phyloP scores from a whole-genome alignment of 2,888 invertebrate species.

The Keiferia lycopersicella region DNA sequence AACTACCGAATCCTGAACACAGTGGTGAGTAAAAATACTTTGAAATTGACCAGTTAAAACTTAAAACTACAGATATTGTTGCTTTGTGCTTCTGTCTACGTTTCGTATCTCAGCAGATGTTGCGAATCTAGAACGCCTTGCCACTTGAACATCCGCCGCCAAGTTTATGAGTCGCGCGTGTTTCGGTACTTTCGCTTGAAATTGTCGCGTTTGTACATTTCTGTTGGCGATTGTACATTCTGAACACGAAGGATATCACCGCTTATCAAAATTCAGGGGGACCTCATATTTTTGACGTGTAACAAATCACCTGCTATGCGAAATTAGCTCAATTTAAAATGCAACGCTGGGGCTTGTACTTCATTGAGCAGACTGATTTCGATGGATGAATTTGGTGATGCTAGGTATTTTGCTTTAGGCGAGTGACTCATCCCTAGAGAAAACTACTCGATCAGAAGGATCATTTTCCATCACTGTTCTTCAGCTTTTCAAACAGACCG shows the following conservation, averaged over 20 bases:
- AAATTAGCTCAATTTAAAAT: conserved; percentile 27
- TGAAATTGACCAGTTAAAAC: too few species aligned
- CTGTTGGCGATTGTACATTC: conserved; percentile 10
- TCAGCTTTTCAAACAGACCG: not conserved
- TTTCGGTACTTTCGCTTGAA: conserved; percentile 17
- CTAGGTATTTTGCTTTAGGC: too few species aligned
- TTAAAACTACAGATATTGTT: not conserved
- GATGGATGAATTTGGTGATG: not conserved
- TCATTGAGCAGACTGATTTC: not conserved
- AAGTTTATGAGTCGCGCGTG: conserved; percentile 3
- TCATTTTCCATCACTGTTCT: not conserved
- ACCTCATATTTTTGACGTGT: conserved; percentile 41
- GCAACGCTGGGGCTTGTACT: not conserved
- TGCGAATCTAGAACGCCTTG: conserved; percentile 3
- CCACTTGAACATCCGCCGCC: conserved; percentile 6
- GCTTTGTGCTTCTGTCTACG: not conserved
- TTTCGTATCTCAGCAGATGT: conserved; percentile 18
- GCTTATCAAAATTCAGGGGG: conserved; percentile 50
- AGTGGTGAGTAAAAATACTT: too few species aligned
- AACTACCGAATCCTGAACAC: too few species aligned
- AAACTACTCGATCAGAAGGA: not conserved
- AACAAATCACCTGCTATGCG: conserved; percentile 40
- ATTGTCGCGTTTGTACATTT: conserved; percentile 1
- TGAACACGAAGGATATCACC: conserved; percentile 42
- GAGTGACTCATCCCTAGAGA: not conserved